A percentile compares a stretch with the other conserved stretches of the same genome.
These are phyloP conservation scores for Eubasilissa splendida DNA, from an alignment of 2,888 invertebrate species.

Conservation along the genomic window DNA sequence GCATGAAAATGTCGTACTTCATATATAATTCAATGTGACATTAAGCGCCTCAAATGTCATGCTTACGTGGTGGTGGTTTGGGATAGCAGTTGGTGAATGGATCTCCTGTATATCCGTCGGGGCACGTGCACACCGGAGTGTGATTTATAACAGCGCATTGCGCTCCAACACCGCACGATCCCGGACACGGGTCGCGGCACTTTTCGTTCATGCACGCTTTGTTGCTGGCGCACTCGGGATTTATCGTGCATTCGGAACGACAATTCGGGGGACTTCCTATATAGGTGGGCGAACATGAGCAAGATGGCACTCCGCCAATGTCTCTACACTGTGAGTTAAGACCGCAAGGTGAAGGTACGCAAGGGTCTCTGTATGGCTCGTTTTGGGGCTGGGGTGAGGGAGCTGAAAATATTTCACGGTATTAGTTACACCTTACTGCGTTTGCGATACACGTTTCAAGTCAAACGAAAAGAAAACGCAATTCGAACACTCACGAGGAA, in stretches of 20 bases:
- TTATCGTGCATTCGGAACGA: too few relatives aligned
- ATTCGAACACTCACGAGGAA: slow-evolving; percentile 66
- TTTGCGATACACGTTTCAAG: too few relatives aligned
- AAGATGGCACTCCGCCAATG: slow-evolving; percentile 73
- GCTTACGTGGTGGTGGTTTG: slow-evolving; percentile 70
- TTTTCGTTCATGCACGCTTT: slow-evolving; percentile 78
- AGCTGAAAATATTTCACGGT: slow-evolving; percentile 62
- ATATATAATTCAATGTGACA: too few relatives aligned
- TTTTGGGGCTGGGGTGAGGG: slow-evolving; percentile 64
- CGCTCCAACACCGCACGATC: slow-evolving; percentile 77
- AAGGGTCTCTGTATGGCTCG: slow-evolving; percentile 72
- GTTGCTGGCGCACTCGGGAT: slow-evolving; percentile 75
- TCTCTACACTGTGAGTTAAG: slow-evolving; percentile 75
- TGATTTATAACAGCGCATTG: slow-evolving; percentile 75
- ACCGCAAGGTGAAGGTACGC: slow-evolving; percentile 80
- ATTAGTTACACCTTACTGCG: too few relatives aligned
- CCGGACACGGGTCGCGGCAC: slow-evolving; percentile 79
- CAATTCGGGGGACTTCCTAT: too few relatives aligned
- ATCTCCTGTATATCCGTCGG: slow-evolving; percentile 75
- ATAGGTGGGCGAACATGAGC: slow-evolving; percentile 72
- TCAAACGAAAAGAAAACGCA: neutral
- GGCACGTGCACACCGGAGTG: slow-evolving; percentile 76
- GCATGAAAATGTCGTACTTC: too few relatives aligned
- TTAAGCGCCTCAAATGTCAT: slow-evolving; percentile 56
- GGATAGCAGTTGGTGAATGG: slow-evolving; percentile 71